Percentiles rank a stretch among this genome's conserved stretches.
These are phyloP conservation scores for Callipepla californica DNA, from an alignment of 2,113 vertebrate species.

Conservation along the genomic window DNA sequence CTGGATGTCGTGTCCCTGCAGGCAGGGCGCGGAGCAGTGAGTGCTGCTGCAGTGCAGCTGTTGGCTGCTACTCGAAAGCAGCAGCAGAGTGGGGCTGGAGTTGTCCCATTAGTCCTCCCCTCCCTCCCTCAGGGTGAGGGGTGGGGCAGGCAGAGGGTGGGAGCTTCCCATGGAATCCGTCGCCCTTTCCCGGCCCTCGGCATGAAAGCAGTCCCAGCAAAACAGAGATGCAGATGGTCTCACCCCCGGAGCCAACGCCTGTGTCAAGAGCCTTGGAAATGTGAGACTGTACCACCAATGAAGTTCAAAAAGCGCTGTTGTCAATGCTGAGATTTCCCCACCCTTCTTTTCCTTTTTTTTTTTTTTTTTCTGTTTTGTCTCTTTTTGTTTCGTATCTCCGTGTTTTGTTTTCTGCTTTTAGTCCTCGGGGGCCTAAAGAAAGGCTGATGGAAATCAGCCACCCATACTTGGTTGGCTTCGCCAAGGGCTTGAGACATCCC, in stretches of 20 bases:
- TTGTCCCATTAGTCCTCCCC: neutral
- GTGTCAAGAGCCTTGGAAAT: conserved; percentile 53
- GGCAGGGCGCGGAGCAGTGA: neutral
- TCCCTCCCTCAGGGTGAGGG: neutral
- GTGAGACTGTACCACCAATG: conserved; percentile 57
- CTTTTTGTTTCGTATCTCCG: neutral
- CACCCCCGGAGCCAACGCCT: conserved; percentile 37
- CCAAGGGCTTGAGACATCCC: neutral
- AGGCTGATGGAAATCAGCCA: neutral
- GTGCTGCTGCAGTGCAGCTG: neutral
- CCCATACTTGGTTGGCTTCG: neutral
- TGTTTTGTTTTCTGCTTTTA: neutral
- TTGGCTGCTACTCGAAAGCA: neutral
- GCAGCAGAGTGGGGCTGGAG: neutral
- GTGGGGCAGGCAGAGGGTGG: neutral
- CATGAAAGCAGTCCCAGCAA: conserved; percentile 50
- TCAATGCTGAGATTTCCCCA: neutral
- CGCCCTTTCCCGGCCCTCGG: neutral
- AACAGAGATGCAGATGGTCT: conserved; percentile 48
- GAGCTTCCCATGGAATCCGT: conserved; percentile 17
- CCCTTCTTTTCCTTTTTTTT: neutral
- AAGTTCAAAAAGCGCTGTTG: conserved; percentile 37
- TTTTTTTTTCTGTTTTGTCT: neutral
- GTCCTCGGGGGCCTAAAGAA: neutral
- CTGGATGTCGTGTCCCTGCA: neutral